phyloP scores from a whole-genome alignment of 53 echinoderm and acorn worm genomes.

The Paracentrotus lividus region DNA sequence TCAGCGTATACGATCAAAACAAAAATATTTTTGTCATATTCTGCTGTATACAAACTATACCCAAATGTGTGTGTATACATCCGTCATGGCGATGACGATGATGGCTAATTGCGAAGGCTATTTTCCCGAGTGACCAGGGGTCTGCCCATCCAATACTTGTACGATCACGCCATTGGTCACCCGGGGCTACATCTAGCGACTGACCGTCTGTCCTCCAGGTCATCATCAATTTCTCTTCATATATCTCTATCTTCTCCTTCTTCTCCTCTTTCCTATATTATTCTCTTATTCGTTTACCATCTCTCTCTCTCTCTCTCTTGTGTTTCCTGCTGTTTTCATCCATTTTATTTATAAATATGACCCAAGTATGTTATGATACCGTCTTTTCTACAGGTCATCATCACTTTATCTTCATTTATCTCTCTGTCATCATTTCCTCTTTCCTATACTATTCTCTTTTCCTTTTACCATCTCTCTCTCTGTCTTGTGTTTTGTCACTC shows the following conservation, averaged over 20 bases:
- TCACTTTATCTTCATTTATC: too few relatives aligned
- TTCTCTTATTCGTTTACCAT: background rate
- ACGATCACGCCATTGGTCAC: constrained; percentile 36
- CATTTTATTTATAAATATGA: background rate
- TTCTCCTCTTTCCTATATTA: background rate
- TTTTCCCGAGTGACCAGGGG: constrained; percentile 12
- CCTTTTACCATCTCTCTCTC: background rate
- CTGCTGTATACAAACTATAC: too few relatives aligned
- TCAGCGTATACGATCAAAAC: too few relatives aligned
- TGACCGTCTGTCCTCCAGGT: constrained; percentile 52
- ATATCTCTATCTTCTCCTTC: background rate
- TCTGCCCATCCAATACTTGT: constrained; percentile 55
- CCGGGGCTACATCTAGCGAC: constrained; percentile 51
- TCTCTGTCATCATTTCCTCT: background rate
- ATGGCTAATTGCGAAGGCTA: constrained; percentile 46
- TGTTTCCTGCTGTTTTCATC: background rate
- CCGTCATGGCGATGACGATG: background rate
- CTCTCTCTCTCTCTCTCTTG: background rate
- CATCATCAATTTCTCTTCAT: background rate
- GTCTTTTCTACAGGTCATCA: too few relatives aligned
- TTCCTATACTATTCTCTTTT: background rate
- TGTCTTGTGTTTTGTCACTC: background rate
- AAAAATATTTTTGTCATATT: too few relatives aligned
- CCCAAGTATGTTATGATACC: too few relatives aligned
- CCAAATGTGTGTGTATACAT: background rate